phyloP scores from a whole-genome alignment of 2,888 invertebrate species.

The Plebejus melissa region DNA sequence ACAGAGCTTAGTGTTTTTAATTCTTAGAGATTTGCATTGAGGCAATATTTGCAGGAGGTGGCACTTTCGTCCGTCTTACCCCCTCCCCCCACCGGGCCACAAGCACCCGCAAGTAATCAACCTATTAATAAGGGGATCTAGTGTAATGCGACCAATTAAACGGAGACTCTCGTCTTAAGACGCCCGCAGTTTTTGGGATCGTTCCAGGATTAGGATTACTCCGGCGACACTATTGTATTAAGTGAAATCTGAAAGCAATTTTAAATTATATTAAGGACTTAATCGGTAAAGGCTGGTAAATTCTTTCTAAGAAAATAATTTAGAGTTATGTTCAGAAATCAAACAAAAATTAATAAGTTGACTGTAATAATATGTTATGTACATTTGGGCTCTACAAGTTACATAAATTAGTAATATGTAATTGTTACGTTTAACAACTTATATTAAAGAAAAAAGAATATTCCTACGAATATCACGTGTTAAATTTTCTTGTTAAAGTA shows the following conservation, averaged over 20 bases:
- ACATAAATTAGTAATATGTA: no score
- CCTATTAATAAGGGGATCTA: constrained; percentile 76
- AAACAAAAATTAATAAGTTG: no score
- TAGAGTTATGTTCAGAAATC: neutral
- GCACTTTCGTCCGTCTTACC: constrained; percentile 38
- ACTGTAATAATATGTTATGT: no score
- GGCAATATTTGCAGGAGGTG: constrained; percentile 44
- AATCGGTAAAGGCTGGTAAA: neutral
- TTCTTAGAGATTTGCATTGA: constrained; percentile 46
- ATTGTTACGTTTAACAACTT: no score
- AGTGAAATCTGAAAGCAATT: constrained; percentile 36
- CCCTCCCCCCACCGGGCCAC: constrained; percentile 51
- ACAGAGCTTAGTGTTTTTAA: constrained; percentile 37
- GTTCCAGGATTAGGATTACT: constrained; percentile 70
- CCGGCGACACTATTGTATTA: constrained; percentile 49
- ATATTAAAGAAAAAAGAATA: no score
- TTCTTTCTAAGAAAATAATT: neutral
- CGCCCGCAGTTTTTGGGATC: constrained; percentile 74
- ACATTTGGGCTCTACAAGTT: no score
- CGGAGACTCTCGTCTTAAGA: constrained; percentile 70
- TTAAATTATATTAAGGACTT: neutral
- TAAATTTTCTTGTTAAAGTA: no score
- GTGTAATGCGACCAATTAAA: constrained; percentile 75
- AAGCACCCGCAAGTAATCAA: constrained; percentile 74
- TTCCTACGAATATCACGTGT: no score